Conservation (phyloP, 2,113 vertebrate species). For the Lophotis ruficrista region DNA sequence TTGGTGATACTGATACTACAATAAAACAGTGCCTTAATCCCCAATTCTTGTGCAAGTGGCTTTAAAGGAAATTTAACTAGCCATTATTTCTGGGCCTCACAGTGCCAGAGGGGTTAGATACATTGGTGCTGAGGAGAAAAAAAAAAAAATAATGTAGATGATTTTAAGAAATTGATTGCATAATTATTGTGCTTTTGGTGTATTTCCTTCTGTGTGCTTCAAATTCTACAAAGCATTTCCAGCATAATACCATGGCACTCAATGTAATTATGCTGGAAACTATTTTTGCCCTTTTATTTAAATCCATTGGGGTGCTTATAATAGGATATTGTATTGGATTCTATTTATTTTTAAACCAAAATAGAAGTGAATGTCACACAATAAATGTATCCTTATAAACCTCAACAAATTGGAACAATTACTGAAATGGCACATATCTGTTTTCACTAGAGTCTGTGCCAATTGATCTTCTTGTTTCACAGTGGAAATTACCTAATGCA, state of each 20-base stretch:
- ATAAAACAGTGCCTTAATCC: not conserved
- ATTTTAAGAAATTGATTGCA: not conserved
- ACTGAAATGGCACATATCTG: not conserved
- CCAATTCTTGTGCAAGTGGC: not conserved
- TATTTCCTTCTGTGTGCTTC: not conserved
- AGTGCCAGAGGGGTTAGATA: not conserved
- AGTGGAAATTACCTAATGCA: not conserved
- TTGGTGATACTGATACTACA: not conserved
- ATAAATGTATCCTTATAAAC: not conserved
- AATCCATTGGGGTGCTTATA: not conserved
- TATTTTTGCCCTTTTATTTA: not conserved
- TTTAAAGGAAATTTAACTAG: not conserved
- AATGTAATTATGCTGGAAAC: not conserved
- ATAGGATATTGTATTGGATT: not conserved
- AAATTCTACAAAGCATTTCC: not conserved
- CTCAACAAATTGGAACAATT: constrained; percentile 9
- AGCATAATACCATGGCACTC: not conserved
- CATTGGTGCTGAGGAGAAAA: not conserved
- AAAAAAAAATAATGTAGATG: not conserved
- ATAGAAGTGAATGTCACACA: not conserved
- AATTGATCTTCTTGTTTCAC: not conserved
- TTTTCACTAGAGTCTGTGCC: not conserved
- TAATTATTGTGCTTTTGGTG: not conserved
- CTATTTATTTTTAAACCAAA: constrained; percentile 27
- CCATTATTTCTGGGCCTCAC: not conserved